phyloP scores from a whole-genome alignment of 2,797 vertebrate species.

The Tapera naevia region DNA sequence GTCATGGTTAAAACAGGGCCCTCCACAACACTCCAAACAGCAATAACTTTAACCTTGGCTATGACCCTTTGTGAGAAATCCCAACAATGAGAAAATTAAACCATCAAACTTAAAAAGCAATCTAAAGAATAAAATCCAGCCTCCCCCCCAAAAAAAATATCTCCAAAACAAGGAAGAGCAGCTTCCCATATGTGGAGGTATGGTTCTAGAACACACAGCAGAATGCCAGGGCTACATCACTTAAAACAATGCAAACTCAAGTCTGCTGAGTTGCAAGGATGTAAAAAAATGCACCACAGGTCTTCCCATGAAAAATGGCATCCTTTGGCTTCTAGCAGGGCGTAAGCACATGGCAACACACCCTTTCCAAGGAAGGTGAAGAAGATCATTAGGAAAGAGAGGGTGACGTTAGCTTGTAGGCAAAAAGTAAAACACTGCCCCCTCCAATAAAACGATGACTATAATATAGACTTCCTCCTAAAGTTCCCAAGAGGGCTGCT shows the following conservation, averaged over 20 bases:
- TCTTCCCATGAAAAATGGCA: background rate
- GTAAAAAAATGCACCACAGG: background rate
- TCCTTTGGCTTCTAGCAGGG: background rate
- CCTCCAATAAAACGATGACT: background rate
- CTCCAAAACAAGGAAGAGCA: background rate
- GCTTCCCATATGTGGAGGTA: background rate
- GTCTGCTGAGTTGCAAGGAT: background rate
- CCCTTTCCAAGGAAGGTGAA: background rate
- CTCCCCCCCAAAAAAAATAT: background rate
- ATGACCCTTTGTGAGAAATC: background rate
- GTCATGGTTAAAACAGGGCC: background rate
- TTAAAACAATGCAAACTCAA: background rate
- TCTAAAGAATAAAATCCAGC: background rate
- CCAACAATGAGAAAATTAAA: background rate
- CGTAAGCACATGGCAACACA: background rate
- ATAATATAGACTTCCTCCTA: background rate
- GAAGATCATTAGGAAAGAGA: background rate
- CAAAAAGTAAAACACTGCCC: background rate
- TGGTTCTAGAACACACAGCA: background rate
- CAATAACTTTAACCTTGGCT: background rate
- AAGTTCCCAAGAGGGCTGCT: background rate
- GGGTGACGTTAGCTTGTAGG: background rate
- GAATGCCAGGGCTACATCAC: background rate
- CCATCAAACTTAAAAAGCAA: background rate
- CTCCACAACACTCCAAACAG: background rate